Evolutionary conservation across 2,113 vertebrate genomes (phyloP).

Genomic region (Crotalus helleri): DNA sequence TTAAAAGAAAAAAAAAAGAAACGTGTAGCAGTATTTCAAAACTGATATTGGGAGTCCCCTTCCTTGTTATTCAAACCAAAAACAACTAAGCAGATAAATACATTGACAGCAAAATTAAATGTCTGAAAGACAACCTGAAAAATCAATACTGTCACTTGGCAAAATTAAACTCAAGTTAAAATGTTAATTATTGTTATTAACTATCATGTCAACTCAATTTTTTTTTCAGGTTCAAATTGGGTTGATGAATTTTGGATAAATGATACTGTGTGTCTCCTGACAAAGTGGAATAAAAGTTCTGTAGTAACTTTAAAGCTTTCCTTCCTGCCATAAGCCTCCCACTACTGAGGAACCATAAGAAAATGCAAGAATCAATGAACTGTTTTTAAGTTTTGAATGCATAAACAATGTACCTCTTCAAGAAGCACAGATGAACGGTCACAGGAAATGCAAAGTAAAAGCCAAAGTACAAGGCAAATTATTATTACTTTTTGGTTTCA

Average conservation of each 20-base stretch:
- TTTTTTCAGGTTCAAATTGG: neutral
- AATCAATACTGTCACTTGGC: neutral
- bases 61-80: neutral
- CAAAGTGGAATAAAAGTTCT: neutral
- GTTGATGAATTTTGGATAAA: neutral
- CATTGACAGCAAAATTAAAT: neutral
- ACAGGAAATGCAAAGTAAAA: neutral
- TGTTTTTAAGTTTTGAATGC: fast-evolving
- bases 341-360: neutral
- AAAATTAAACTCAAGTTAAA: neutral
- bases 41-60: neutral
- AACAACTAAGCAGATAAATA: neutral
- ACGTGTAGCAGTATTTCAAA: neutral
- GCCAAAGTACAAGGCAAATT: neutral
- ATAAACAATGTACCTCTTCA: neutral
- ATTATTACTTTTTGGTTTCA: conserved; percentile 10
- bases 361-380: neutral
- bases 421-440: neutral
- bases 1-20: neutral
- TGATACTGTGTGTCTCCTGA: fast-evolving
- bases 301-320: neutral
- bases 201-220: neutral
- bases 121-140: fast-evolving
- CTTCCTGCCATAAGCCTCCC: fast-evolving
- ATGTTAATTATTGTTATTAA: neutral